Evolutionary conservation across 1,140 invertebrate species (phyloP), one percentile per base, ranked within the genome.

Genomic region (Delia radicum): DNA sequence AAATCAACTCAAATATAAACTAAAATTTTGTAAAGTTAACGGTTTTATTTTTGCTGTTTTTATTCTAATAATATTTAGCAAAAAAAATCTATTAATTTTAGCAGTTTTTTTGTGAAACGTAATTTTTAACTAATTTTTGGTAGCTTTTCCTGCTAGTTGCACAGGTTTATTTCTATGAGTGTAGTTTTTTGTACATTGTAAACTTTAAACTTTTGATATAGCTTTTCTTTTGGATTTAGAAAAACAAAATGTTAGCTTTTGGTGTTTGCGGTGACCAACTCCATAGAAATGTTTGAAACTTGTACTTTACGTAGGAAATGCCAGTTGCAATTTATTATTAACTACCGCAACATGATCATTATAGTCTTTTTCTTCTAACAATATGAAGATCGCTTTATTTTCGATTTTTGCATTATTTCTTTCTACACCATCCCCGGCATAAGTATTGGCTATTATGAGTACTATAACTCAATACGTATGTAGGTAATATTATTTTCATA

Each of bases 271-370:
- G 13, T 24, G 48, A 55, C 48, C 48, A 55, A 21, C 48, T 55
- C 24, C 48, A 55, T 55, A 4, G 18, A 55, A 55, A 55, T 55
- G 21, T 55, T 55, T 21, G 18, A 7, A 21, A 21, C 18, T 24
- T 55, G n/a, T 21, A 55, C n/a, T 33, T 15, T 79, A 79, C 79
- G 80, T 81, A 82, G 81, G 81, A 82, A 82, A 82, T 82, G 81
- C 82, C 81, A 82, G 81, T 82, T 82, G 81, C 79, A 81, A 82
- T 74, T 74, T 74, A 62, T 74, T 55, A 74, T 55, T 73, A 48
- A 73, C 42, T 37, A 73, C 72, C 15, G 26, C 48, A 69, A 69
- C 29, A 24, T 26, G 42, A 61, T 73, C 48, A 73, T 73, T 75
- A 65, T 31, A 37, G 33, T 75, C 27, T n/a, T n/a, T n/a, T n/a